Evolutionary conservation across 2,888 invertebrate species (phyloP), one percentile per base, ranked within the genome.

Genomic region (Eumerus sabulonum): DNA sequence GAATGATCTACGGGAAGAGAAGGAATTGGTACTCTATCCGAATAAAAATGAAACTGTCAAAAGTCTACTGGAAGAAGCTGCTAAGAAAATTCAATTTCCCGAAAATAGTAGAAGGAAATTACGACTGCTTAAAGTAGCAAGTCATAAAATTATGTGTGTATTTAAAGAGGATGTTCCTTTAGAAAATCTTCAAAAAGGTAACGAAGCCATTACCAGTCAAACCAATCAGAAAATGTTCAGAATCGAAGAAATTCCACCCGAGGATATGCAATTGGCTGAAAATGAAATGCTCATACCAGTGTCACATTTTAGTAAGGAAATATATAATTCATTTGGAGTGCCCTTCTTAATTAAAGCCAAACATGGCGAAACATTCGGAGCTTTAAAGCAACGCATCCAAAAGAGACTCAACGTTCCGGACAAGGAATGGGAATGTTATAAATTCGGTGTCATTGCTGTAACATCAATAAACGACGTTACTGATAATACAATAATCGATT

Each of bases 371-470:
- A 92, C 94, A 13, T 98, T 98, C 90, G 91, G 92, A 68, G 93
- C 92, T 84, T 92, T 96, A 82, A 95, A 95, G 90, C 96, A 97
- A 86, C 93, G 98, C 84, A 93, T 99, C 86, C 95, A 97, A 88
- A 95, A 96, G 90, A 95, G 96, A 88, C 91, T 98, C 84, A 96
- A 95, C 85, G 94, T 98, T 84, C 95, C 96, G 42, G 98, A 98
- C 85, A 98, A 98, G 90, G 99, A 99, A 90, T 98, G 97, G 93
- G 98, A 98, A 90, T 98, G 95, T 94, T 95, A 93, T 91, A 97
- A 97, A 91, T 98, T 98, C 90, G 96, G 97, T 83, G 92, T 98
- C 86, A 94, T 98, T 83, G 91, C 94, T 82, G 93, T 95, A 92
- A 95, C 95, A 81, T 93, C 95, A 87, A 93, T 95, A 84, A 93